A percentile compares a stretch with the other conserved stretches of the same genome.
These are phyloP conservation scores for Nylanderia fulva DNA, from an alignment of 1,140 invertebrate species.

Conservation along the genomic window DNA sequence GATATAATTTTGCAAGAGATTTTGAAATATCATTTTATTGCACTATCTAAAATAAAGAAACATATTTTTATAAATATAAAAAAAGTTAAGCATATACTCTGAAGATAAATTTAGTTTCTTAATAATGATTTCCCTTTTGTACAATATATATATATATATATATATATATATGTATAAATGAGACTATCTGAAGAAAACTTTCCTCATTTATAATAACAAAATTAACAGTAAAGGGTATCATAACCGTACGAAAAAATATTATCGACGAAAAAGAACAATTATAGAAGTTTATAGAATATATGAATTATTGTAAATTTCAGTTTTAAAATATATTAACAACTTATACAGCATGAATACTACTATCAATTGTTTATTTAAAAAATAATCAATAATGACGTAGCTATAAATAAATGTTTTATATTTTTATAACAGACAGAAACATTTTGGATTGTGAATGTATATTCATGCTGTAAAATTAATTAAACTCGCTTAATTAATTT, in stretches of 20 bases:
- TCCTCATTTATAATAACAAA: conserved; percentile 70
- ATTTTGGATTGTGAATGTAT: conserved; percentile 9
- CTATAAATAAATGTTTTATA: background rate
- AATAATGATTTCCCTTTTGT: conserved; percentile 62
- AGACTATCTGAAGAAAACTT: conserved; percentile 52
- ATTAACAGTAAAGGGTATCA: conserved; percentile 58
- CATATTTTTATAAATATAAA: conserved; percentile 30
- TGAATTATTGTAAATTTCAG: background rate
- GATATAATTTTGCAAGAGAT: background rate
- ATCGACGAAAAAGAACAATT: background rate
- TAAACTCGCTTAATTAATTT: conserved; percentile 48
- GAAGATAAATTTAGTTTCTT: conserved; percentile 58
- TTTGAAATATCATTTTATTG: background rate
- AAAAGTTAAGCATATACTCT: conserved; percentile 42
- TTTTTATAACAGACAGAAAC: background rate
- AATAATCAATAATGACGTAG: background rate
- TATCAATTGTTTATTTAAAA: conserved; percentile 12
- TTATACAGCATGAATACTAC: background rate
- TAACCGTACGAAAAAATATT: conserved; percentile 29
- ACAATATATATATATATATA: background rate
- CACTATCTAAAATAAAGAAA: background rate
- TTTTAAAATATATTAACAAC: background rate
- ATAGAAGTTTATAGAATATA: conserved; percentile 24
- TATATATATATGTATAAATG: background rate
- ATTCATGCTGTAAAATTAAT: conserved; percentile 35